phyloP scores from a whole-genome alignment of 2,888 invertebrate genomes.

The Cataglyphis albicans region DNA sequence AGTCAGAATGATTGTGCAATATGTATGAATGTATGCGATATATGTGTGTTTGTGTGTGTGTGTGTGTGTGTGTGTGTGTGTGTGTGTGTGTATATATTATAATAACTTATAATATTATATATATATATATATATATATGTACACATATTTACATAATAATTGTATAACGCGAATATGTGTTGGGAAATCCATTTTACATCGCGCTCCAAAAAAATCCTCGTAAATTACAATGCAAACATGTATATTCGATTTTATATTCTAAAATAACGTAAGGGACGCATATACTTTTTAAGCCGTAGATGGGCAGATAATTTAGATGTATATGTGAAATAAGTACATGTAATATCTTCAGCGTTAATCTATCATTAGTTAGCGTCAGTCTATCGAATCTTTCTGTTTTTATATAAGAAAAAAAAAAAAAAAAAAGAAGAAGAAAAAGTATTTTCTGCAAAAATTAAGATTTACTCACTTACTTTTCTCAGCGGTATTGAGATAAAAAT shows the following conservation, averaged over 20 bases:
- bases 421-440: background rate
- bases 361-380: background rate
- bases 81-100: too few relatives aligned
- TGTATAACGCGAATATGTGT: background rate
- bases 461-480: background rate
- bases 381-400: conserved; percentile 30
- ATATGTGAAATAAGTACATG: conserved; percentile 3
- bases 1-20: conserved; percentile 18
- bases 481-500: background rate
- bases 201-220: conserved; percentile 60
- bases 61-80: too few relatives aligned
- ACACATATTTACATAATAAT: background rate
- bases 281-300: conserved; percentile 41
- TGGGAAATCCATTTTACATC: conserved; percentile 71
- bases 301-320: conserved; percentile 42
- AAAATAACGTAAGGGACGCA: conserved; percentile 67
- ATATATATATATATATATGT: background rate
- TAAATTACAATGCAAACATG: conserved; percentile 64
- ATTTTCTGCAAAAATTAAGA: conserved; percentile 12
- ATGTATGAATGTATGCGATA: conserved; percentile 7
- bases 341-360: background rate
- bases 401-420: conserved; percentile 3
- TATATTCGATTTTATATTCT: conserved; percentile 80
- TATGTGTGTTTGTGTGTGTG: too few relatives aligned
- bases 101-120: background rate